Evolutionary conservation across 2,113 vertebrate species (phyloP).

Genomic region (Emydocephalus ijimae): DNA sequence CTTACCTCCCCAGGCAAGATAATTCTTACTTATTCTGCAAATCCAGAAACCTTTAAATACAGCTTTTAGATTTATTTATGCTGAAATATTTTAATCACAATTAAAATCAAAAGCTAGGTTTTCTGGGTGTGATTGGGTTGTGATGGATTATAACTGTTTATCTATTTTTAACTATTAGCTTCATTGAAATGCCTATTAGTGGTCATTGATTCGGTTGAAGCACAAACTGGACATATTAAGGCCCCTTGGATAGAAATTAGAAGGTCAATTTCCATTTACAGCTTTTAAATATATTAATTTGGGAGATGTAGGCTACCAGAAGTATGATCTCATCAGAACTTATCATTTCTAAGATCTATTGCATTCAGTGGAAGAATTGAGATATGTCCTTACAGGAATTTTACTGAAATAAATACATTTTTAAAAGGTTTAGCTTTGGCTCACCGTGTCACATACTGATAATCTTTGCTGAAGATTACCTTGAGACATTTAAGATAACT

Average conservation of each 20-base stretch:
- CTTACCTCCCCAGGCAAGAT: conserved; percentile 30
- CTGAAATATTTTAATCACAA: conserved; percentile 12
- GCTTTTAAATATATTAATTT: not conserved
- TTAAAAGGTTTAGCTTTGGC: not conserved
- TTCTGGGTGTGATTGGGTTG: not conserved
- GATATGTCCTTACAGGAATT: not conserved
- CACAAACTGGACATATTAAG: not conserved
- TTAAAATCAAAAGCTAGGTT: not conserved
- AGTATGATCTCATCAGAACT: not conserved
- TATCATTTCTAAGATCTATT: not conserved
- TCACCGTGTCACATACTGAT: not conserved
- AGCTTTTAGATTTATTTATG: conserved; percentile 16
- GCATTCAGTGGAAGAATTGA: not conserved
- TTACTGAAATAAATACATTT: not conserved
- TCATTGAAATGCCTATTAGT: not conserved
- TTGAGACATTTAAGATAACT: not conserved
- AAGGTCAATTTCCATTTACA: not conserved
- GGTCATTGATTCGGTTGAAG: not conserved
- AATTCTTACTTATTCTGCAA: conserved; percentile 44
- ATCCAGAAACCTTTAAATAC: conserved; percentile 26
- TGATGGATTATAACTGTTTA: not conserved
- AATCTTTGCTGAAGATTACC: not conserved
- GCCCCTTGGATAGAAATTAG: not conserved
- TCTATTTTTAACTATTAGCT: not conserved
- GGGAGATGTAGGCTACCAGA: not conserved